phyloP scores from a whole-genome alignment of 2,797 vertebrate genomes.

The Pseudomugil gertrudae region DNA sequence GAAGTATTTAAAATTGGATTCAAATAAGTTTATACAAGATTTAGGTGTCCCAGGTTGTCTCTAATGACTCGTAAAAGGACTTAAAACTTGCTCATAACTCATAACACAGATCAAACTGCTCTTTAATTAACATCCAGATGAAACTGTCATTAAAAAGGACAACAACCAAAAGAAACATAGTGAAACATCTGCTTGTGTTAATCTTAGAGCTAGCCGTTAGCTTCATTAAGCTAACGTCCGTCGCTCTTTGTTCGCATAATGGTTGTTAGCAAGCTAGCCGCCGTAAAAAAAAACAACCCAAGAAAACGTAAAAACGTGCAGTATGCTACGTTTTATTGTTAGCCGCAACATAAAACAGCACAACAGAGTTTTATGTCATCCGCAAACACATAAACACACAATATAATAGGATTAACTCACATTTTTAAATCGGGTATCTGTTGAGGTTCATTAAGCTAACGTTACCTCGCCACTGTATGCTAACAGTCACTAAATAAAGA shows the following conservation, averaged over 20 bases:
- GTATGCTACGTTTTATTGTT: background rate
- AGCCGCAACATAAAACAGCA: background rate
- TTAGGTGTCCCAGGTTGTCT: background rate
- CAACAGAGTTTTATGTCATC: background rate
- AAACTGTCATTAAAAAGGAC: background rate
- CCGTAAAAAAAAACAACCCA: background rate
- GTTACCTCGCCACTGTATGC: constrained; percentile 49
- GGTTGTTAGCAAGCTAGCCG: constrained; percentile 55
- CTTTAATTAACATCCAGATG: rapidly evolving
- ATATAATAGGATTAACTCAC: background rate
- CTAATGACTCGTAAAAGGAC: background rate
- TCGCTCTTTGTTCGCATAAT: constrained; percentile 70
- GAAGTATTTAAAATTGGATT: background rate
- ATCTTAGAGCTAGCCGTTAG: constrained; percentile 44
- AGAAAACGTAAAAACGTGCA: background rate
- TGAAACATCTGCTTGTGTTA: constrained; percentile 5
- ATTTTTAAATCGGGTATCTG: background rate
- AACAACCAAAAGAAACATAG: background rate
- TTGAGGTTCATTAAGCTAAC: constrained; percentile 42
- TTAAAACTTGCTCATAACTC: background rate
- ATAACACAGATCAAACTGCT: rapidly evolving
- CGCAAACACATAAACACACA: background rate
- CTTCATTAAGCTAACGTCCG: constrained; percentile 60
- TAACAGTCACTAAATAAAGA: constrained; percentile 68
- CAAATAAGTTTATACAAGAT: constrained; percentile 8